Conservation (phyloP, 2,113 vertebrate genomes). For the Chloebia gouldiae region DNA sequence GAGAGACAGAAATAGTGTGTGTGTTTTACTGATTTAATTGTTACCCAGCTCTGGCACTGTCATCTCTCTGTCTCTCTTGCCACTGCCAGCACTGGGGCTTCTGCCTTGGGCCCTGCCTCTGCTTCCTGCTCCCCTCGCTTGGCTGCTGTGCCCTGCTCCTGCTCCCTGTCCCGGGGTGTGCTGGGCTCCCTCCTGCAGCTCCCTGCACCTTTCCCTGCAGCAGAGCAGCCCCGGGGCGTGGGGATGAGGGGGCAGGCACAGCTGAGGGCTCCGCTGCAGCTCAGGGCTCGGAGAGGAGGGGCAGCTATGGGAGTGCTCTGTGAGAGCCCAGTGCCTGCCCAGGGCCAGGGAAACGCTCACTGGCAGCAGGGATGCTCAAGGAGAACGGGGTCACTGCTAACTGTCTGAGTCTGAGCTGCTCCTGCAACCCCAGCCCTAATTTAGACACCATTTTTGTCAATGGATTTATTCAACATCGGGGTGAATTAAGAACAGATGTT, state of each 20-base stretch:
- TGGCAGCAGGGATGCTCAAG: background rate
- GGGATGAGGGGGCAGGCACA: background rate
- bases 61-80: background rate
- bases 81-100: background rate
- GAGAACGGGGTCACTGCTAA: background rate
- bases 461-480: background rate
- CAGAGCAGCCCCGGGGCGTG: rapidly evolving
- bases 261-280: background rate
- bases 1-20: slow-evolving; percentile 27
- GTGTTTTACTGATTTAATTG: background rate
- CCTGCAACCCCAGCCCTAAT: background rate
- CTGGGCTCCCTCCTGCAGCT: background rate
- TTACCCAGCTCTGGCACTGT: background rate
- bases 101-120: background rate
- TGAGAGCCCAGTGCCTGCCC: background rate
- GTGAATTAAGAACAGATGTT: background rate
- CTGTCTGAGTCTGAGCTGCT: background rate
- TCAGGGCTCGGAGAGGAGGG: background rate
- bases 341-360: rapidly evolving
- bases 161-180: background rate
- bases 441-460: background rate
- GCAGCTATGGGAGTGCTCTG: rapidly evolving
- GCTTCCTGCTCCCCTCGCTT: background rate
- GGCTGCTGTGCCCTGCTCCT: background rate
- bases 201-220: background rate